Base-by-base conservation (phyloP, 2,797 vertebrate genomes). In the Peromyscus eremicus region DNA sequence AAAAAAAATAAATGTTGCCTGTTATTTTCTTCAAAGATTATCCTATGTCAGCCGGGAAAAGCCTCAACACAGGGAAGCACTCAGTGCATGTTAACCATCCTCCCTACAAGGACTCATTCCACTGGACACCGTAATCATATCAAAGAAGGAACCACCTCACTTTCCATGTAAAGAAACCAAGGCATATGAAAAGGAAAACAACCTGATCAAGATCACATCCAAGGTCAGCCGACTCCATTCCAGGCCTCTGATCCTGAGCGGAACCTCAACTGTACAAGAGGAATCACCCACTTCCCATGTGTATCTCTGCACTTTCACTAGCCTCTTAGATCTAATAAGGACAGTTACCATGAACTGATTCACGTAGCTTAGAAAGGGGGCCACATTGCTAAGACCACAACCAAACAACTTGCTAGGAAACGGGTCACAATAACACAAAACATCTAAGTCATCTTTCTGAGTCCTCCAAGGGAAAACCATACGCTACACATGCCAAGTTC, bases 401-500 rank as follows among this genome's bases (percentile, higher is more conserved):
- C 23, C 90, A 94, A 97, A 87, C 17, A 82, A 91, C 75, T 68
- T 77, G 17, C 85, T 60, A 46, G 14, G 52, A 91, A 96, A 96
- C 60, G 49, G n/a, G n/a, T 87, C 92, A 85, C 6, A 49, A 40
- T 8, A 14, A 34, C 66, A 81, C 21, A 23, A 49, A 92, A 94
- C 70, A 37, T 80, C 21, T 55, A 95, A 25, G 57, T 79, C 43
- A 37, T 79, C 29, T 13, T 80, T 83, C 75, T 40, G 91, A 66
- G 12, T 62, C 49, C 29, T 9, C 76, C 87, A 0, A 70, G 95
- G 71, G 55, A 96, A 94, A 92, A 64, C 87, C n/a, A 68, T 19
- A 27, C 5, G 17, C 27, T 68, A n/a, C 21, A 55, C 37, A 52
- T 17, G 27, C 43, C 95, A 92, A 94, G 66, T 43, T 75, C 62